These are phyloP conservation scores for Poecilus cupreus DNA, from an alignment of 2,888 invertebrate genomes.

Conservation along the genomic window DNA sequence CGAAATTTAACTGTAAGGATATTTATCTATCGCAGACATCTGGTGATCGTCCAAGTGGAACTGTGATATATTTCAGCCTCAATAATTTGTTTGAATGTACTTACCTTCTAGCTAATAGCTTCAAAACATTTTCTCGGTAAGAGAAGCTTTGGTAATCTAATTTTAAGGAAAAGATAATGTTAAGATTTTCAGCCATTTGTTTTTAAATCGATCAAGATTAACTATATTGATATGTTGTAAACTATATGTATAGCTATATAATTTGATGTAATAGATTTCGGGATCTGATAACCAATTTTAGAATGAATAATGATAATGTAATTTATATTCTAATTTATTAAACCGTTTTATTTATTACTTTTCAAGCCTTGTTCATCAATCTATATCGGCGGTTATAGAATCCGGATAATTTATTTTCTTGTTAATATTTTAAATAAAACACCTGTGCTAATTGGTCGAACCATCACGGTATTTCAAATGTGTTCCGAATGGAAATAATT, in stretches of 20 bases:
- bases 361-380: conserved; percentile 2
- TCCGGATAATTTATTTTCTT: conserved; percentile 1
- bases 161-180: not conserved
- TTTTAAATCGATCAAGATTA: conserved; percentile 20
- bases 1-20: not conserved
- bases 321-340: conserved; percentile 35
- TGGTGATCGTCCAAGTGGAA: not conserved
- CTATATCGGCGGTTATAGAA: not conserved
- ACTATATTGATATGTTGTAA: conserved; percentile 10
- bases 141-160: not conserved
- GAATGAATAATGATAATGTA: conserved; percentile 39
- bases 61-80: not conserved
- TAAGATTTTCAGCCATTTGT: not conserved
- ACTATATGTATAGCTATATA: conserved; percentile 34
- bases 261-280: conserved; percentile 38
- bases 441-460: too few species aligned
- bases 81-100: conserved; percentile 12
- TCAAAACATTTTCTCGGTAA: too few species aligned
- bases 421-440: conserved; percentile 1
- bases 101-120: not conserved
- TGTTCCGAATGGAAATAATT: too few species aligned
- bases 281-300: conserved; percentile 36
- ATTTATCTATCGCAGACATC: conserved; percentile 16
- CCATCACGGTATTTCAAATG: too few species aligned
- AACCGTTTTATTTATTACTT: conserved; percentile 34